A percentile compares a stretch with the other conserved stretches of the same genome.
Conservation (phyloP, 2,888 invertebrate genomes). For the Drosophila nr. fundita region DNA sequence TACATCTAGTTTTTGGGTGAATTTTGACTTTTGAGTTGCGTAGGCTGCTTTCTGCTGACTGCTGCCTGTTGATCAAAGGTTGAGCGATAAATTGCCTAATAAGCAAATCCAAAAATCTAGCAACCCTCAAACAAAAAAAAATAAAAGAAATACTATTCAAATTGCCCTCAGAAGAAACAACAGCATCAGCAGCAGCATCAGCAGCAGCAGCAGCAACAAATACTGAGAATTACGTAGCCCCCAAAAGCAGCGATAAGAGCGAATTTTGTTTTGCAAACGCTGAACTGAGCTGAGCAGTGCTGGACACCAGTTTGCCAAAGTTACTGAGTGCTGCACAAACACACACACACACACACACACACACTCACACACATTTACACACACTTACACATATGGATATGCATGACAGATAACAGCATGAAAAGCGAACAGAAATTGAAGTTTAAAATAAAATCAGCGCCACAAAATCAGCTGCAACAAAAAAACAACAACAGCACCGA, state of each 20-base stretch:
- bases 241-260: constrained; percentile 61
- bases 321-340: constrained; percentile 26
- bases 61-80: constrained; percentile 23
- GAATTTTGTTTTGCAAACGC: constrained; percentile 51
- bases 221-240: constrained; percentile 65
- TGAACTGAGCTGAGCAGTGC: constrained; percentile 7
- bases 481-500: constrained; percentile 26
- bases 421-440: constrained; percentile 62
- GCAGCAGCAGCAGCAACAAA: constrained; percentile 44
- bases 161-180: constrained; percentile 38
- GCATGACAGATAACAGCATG: constrained; percentile 65
- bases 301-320: constrained; percentile 41
- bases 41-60: constrained; percentile 6
- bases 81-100: constrained; percentile 48
- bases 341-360: constrained; percentile 9
- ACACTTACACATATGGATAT: constrained; percentile 51
- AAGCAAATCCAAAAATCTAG: constrained; percentile 57
- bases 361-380: constrained; percentile 10
- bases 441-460: constrained; percentile 55
- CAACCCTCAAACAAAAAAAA: not conserved
- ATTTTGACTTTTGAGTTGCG: constrained; percentile 12
- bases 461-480: constrained; percentile 54
- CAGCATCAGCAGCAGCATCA: constrained; percentile 1
- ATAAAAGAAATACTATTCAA: constrained; percentile 17
- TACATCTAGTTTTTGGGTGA: not conserved